Percentiles rank a stretch among this genome's conserved stretches.
Evolutionary conservation across 2,888 invertebrate genomes (phyloP).

Genomic region (Tachystola acroxantha): DNA sequence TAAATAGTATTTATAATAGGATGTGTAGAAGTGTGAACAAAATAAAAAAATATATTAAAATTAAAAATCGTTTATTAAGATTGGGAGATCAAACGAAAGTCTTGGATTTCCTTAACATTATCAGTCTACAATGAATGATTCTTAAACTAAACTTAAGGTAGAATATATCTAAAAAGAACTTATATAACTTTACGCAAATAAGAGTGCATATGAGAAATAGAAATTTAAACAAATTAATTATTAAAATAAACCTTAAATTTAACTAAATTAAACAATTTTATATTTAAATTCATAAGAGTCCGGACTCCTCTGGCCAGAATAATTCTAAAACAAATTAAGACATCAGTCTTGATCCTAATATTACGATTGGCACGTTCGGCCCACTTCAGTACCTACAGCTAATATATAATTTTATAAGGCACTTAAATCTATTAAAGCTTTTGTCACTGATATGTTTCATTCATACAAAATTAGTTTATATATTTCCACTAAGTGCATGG

Average conservation of each 20-base stretch:
- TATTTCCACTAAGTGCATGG: conserved; percentile 8
- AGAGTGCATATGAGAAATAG: conserved; percentile 41
- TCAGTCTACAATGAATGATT: conserved; percentile 49
- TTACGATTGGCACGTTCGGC: conserved; percentile 68
- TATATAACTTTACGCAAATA: conserved; percentile 41
- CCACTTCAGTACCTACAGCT: conserved; percentile 30
- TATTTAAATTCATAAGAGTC: conserved; percentile 5
- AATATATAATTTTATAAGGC: conserved; percentile 8
- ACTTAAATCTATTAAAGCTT: conserved; percentile 59
- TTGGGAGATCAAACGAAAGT: conserved; percentile 76
- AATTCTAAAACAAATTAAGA: conserved; percentile 5
- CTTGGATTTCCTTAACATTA: conserved; percentile 61
- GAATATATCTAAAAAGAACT: conserved; percentile 16
- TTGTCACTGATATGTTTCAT: conserved; percentile 27
- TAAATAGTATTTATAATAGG: not conserved
- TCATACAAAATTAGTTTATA: conserved; percentile 15
- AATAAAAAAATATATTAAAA: conserved; percentile 23
- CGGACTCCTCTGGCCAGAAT: not conserved
- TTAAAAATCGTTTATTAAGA: conserved; percentile 55
- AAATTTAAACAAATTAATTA: conserved; percentile 7
- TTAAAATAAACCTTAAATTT: conserved; percentile 5
- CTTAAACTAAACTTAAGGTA: conserved; percentile 19
- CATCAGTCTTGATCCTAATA: conserved; percentile 9
- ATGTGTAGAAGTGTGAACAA: conserved; percentile 11
- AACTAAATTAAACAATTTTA: not conserved